Evolutionary conservation across 2,888 invertebrate genomes (phyloP), one percentile per base, ranked within the genome.

Genomic region (Eristalinus sepulchralis): DNA sequence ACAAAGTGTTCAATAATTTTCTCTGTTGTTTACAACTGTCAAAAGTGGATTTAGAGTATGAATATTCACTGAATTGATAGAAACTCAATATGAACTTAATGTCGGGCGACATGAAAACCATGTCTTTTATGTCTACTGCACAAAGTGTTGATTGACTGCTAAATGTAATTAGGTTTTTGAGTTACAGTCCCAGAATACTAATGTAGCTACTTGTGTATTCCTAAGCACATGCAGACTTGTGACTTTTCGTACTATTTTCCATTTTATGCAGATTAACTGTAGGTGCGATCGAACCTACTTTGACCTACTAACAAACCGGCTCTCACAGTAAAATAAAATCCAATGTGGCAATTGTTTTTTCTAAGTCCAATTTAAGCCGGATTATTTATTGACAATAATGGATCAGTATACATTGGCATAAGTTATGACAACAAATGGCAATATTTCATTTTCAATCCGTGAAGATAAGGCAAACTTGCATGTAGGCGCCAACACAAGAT

Each of bases 291-390:
- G 47, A 47, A 47, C 17, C 47, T 47, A 17, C 8, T 6, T 5
- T 47, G 47, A 47, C 47, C 47, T 47, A 47, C 47, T 47, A 17
- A 17, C 17, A 17, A 47, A 47, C 17, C 47, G 47, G 47, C 47
- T 47, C 2, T 8, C 47, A 17, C 47, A 39, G n/a, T 39, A 17
- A 17, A n/a, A 47, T 17, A n/a, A 47, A 47, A 47, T 17, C 17
- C 17, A 75, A 57, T 55, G 36, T 27, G 55, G 55, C 73, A 64
- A 73, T 53, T 73, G 5, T n/a, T n/a, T 33, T 34, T 57, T 6
- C 39, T n/a, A 6, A 47, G 6, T n/a, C n/a, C 39, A 47, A 47
- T 47, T n/a, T 36, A 13, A 36, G 36, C 11, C 13, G 36, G 36
- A 36, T 47, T 47, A 47, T 47, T 47, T n/a, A 47, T 6, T 47